These are phyloP conservation scores for Poeciliopsis occidentalis DNA, from an alignment of 2,113 vertebrate species.

Conservation along the genomic window DNA sequence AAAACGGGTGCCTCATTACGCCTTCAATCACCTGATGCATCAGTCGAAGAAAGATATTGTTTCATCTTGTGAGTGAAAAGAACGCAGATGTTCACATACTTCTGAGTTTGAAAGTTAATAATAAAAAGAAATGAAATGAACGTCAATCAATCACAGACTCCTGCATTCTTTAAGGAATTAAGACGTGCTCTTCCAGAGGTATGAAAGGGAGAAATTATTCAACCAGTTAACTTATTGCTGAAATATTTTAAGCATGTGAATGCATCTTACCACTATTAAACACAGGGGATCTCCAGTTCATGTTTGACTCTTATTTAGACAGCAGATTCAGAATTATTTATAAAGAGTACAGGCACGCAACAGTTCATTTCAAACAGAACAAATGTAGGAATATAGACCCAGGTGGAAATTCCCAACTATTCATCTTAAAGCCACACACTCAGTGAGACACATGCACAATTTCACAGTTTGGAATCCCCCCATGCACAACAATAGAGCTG, in stretches of 20 bases:
- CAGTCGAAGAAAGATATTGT: conserved; percentile 12
- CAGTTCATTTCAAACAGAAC: conserved; percentile 42
- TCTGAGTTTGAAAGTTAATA: conserved; percentile 5
- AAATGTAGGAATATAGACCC: conserved; percentile 29
- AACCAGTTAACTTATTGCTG: conserved; percentile 22
- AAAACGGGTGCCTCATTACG: neutral
- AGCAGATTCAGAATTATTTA: conserved; percentile 49
- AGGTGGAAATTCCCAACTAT: conserved; percentile 68
- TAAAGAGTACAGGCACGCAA: conserved; percentile 37
- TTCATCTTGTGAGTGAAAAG: conserved; percentile 21
- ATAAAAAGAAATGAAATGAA: conserved; percentile 10
- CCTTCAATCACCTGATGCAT: neutral
- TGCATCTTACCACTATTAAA: conserved; percentile 13
- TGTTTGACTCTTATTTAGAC: conserved; percentile 38
- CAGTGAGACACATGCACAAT: conserved; percentile 13
- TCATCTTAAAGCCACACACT: conserved; percentile 19
- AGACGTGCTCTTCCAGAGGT: conserved; percentile 4
- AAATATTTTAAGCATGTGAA: conserved; percentile 22
- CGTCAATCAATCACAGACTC: conserved; percentile 34
- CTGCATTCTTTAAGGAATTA: conserved; percentile 32
- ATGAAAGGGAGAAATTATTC: conserved; percentile 31
- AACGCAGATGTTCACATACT: conserved; percentile 14
- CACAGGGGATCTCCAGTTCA: conserved; percentile 44
- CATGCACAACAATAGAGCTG: conserved; percentile 48
- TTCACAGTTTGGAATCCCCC: conserved; percentile 64